Evolutionary conservation across 2,113 vertebrate species (phyloP).

Genomic region (Sclerurus mexicanus): DNA sequence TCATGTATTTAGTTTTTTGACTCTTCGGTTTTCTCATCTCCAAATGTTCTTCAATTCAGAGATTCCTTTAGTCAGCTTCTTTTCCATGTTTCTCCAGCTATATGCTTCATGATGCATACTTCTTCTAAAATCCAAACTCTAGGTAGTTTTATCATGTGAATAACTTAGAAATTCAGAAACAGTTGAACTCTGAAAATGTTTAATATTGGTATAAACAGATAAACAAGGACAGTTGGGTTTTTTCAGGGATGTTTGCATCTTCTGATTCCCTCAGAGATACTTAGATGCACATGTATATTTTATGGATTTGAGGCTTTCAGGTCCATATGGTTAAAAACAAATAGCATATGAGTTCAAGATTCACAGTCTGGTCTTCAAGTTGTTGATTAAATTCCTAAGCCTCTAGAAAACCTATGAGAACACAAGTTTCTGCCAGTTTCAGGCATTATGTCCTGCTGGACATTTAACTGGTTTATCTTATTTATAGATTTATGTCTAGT

Average conservation of each 20-base stretch:
- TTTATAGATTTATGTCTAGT: not conserved
- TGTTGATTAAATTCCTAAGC: not conserved
- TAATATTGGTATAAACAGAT: not conserved
- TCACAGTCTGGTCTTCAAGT: not conserved
- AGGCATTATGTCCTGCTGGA: not conserved
- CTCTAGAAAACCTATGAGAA: not conserved
- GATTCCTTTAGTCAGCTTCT: not conserved
- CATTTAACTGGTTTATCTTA: not conserved
- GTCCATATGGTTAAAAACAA: not conserved
- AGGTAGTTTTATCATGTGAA: not conserved
- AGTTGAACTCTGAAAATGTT: not conserved
- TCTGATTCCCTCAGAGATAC: not conserved
- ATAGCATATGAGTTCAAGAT: not conserved
- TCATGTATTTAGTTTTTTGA: not conserved
- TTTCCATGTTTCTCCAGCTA: not conserved
- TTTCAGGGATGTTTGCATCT: not conserved
- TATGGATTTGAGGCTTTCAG: not conserved
- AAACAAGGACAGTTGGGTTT: not conserved
- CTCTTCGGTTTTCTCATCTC: not conserved
- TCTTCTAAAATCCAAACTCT: not conserved
- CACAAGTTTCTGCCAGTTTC: not conserved
- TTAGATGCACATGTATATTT: not conserved
- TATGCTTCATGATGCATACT: not conserved
- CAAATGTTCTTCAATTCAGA: not conserved
- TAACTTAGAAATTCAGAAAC: not conserved